These are phyloP conservation scores for Agriopis aurantiaria DNA, from an alignment of 2,888 invertebrate genomes.

Conservation along the genomic window DNA sequence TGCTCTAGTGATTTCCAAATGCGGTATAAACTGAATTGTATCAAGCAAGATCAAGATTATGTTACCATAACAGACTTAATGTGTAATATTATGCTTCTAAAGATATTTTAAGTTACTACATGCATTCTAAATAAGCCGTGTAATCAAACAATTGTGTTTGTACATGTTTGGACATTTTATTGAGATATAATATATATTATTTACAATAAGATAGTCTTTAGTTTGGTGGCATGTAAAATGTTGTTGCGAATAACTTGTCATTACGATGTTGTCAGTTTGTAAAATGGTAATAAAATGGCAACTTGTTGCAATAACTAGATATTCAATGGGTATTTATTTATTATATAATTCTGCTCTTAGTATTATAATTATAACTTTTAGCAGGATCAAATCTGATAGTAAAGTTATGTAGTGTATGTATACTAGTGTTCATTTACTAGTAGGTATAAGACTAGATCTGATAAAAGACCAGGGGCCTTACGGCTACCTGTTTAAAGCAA, in stretches of 20 bases:
- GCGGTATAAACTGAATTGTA: slow-evolving; percentile 45
- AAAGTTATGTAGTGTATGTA: background rate
- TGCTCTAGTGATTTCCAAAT: slow-evolving; percentile 45
- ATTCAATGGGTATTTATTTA: slow-evolving; percentile 63
- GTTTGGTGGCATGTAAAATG: slow-evolving; percentile 61
- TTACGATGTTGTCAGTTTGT: slow-evolving; percentile 50
- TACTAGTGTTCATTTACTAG: background rate
- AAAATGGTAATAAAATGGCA: slow-evolving; percentile 65
- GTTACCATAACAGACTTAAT: slow-evolving; percentile 32
- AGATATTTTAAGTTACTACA: slow-evolving; percentile 20
- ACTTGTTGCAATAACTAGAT: slow-evolving; percentile 78
- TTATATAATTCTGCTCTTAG: slow-evolving; percentile 48
- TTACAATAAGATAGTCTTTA: slow-evolving; percentile 21
- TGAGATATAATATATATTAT: slow-evolving; percentile 1
- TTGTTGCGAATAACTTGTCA: slow-evolving; percentile 82
- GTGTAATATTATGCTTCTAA: slow-evolving; percentile 28
- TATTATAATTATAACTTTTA: background rate
- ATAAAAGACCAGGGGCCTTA: too few relatives aligned
- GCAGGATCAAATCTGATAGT: slow-evolving; percentile 3
- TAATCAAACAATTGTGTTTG: slow-evolving; percentile 32
- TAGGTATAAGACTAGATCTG: background rate
- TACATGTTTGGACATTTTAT: slow-evolving; percentile 33
- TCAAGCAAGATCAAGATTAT: slow-evolving; percentile 50
- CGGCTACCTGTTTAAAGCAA: too few relatives aligned
- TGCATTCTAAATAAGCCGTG: slow-evolving; percentile 23